Conservation (phyloP, 1,140 invertebrate species). For the Diachasmimorpha longicaudata region DNA sequence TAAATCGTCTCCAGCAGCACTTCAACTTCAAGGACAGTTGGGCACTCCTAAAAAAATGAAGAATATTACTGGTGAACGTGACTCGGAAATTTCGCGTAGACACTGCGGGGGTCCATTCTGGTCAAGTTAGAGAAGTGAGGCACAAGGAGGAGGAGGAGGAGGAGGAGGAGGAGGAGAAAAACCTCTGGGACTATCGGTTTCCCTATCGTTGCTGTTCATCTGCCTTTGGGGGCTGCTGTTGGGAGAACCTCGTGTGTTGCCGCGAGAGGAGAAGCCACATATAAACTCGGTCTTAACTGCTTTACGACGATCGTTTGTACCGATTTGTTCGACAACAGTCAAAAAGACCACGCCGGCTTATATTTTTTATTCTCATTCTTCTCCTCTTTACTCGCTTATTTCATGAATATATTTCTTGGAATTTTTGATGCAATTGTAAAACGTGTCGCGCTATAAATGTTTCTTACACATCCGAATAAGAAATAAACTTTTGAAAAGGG, state of each 20-base stretch:
- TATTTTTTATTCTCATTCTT: constrained; percentile 2
- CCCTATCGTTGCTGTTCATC: constrained; percentile 59
- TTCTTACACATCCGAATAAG: background rate
- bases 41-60: background rate
- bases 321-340: constrained; percentile 63
- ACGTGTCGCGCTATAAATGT: constrained; percentile 23
- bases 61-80: constrained; percentile 13
- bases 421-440: background rate
- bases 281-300: constrained; percentile 60
- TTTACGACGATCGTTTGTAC: constrained; percentile 66
- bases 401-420: background rate
- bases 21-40: constrained; percentile 8
- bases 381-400: background rate
- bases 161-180: constrained; percentile 4
- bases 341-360: constrained; percentile 22
- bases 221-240: constrained; percentile 41
- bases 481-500: background rate
- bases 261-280: constrained; percentile 45
- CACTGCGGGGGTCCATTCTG: constrained; percentile 20
- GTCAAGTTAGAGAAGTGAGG: constrained; percentile 14
- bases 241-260: constrained; percentile 24
- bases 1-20: constrained; percentile 10
- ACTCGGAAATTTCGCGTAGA: constrained; percentile 10
- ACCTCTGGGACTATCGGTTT: constrained; percentile 51
- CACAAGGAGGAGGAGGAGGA: constrained; percentile 8